These are phyloP conservation scores for Entomobrya proxima DNA, from an alignment of 2,888 invertebrate species.

Conservation along the genomic window DNA sequence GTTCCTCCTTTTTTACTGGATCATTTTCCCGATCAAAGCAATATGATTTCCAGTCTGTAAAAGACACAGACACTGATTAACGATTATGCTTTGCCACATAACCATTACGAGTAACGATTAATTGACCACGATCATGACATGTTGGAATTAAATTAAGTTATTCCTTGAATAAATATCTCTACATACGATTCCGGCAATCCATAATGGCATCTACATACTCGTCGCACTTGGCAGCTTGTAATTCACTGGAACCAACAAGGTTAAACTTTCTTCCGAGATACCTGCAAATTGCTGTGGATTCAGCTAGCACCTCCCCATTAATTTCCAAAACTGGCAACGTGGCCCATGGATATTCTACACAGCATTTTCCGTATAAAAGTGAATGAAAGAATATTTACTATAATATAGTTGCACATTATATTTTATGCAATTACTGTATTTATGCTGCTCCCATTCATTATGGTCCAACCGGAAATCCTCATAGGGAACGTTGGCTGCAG, in stretches of 20 bases:
- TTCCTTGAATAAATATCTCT: neutral
- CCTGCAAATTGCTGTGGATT: constrained; percentile 75
- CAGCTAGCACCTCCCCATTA: constrained; percentile 73
- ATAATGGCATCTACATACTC: constrained; percentile 64
- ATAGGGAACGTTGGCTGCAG: too few relatives aligned
- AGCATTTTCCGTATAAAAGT: too few relatives aligned
- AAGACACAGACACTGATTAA: too few relatives aligned
- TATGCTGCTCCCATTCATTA: too few relatives aligned
- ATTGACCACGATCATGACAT: too few relatives aligned
- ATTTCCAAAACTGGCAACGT: constrained; percentile 75
- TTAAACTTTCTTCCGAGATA: constrained; percentile 75
- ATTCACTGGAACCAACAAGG: constrained; percentile 68
- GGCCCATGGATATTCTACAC: constrained; percentile 75
- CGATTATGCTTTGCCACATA: too few relatives aligned
- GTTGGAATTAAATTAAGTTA: too few relatives aligned
- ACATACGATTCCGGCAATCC: constrained; percentile 41
- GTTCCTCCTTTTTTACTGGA: constrained; percentile 31
- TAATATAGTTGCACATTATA: too few relatives aligned
- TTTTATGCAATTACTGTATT: too few relatives aligned
- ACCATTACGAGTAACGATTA: too few relatives aligned
- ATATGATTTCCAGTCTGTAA: constrained; percentile 59
- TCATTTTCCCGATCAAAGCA: constrained; percentile 39
- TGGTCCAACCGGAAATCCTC: too few relatives aligned
- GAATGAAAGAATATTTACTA: too few relatives aligned
- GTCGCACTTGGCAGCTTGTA: constrained; percentile 68